These are phyloP conservation scores for Epiblema foenella DNA, from an alignment of 2,888 invertebrate species.

Conservation along the genomic window DNA sequence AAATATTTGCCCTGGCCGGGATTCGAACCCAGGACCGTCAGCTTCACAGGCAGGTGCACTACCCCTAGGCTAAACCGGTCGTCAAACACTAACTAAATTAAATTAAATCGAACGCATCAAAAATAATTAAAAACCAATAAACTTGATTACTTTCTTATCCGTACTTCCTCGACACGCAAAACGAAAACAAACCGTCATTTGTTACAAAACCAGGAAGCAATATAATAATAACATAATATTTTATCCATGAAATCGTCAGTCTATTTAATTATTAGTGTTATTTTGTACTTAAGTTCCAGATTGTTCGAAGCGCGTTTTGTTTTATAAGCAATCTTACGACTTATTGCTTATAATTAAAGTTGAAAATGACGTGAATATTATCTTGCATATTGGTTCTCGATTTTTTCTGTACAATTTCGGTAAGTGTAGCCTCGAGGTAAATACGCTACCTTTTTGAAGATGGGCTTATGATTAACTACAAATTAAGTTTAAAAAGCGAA, in stretches of 20 bases:
- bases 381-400: not conserved
- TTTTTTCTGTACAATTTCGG: not conserved
- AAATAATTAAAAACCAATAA: constrained; percentile 51
- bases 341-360: not conserved
- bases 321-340: not conserved
- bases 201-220: constrained; percentile 12
- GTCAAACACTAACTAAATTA: too few species aligned
- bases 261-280: constrained; percentile 1
- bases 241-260: constrained; percentile 1
- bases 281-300: not conserved
- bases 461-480: constrained; percentile 32
- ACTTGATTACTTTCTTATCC: constrained; percentile 32
- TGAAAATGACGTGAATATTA: not conserved
- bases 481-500: constrained; percentile 12
- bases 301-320: not conserved
- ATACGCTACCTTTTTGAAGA: constrained; percentile 33
- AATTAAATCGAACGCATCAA: constrained; percentile 30
- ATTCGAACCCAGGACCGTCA: too few species aligned
- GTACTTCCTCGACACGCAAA: not conserved
- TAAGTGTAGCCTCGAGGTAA: constrained; percentile 29
- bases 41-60: too few species aligned
- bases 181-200: constrained; percentile 22
- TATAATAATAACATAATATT: constrained; percentile 11
- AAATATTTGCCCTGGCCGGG: too few species aligned
- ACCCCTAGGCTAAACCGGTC: too few species aligned